Conservation (phyloP, 2,888 invertebrate species). For the Hofmannophila pseudospretella region DNA sequence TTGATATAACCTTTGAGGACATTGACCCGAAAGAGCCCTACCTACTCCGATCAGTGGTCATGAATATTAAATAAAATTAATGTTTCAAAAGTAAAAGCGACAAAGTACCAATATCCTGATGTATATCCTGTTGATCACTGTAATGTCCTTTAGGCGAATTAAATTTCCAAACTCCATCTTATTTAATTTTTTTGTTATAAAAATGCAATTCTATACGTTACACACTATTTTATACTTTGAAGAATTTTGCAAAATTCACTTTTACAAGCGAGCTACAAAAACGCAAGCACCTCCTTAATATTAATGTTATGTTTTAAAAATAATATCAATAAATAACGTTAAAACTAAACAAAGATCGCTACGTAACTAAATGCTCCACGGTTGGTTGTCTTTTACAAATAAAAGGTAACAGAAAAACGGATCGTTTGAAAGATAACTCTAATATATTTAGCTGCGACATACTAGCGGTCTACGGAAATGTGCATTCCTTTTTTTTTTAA, state of each 20-base stretch:
- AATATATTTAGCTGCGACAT: slow-evolving; percentile 15
- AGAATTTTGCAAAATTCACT: slow-evolving; percentile 15
- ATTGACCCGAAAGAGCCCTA: no score
- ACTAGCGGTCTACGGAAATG: slow-evolving; percentile 20
- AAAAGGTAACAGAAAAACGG: background rate
- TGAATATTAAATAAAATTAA: no score
- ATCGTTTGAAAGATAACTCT: no score
- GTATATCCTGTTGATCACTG: no score
- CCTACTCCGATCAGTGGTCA: no score
- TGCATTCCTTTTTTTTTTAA: slow-evolving; percentile 21
- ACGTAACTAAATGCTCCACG: background rate
- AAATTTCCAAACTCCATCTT: no score
- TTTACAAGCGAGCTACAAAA: slow-evolving; percentile 15
- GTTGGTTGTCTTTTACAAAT: background rate
- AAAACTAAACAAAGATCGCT: background rate
- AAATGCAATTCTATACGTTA: slow-evolving; percentile 4
- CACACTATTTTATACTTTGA: slow-evolving; percentile 4
- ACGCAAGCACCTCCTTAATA: slow-evolving; percentile 11
- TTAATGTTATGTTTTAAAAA: slow-evolving; percentile 1
- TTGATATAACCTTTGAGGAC: no score
- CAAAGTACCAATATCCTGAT: no score
- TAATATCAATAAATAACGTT: slow-evolving; percentile 6
- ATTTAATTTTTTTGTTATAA: slow-evolving; percentile 5
- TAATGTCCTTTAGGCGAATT: no score
- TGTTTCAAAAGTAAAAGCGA: no score